Conservation (phyloP, 2,113 vertebrate genomes). For the Dermatemys mawii region DNA sequence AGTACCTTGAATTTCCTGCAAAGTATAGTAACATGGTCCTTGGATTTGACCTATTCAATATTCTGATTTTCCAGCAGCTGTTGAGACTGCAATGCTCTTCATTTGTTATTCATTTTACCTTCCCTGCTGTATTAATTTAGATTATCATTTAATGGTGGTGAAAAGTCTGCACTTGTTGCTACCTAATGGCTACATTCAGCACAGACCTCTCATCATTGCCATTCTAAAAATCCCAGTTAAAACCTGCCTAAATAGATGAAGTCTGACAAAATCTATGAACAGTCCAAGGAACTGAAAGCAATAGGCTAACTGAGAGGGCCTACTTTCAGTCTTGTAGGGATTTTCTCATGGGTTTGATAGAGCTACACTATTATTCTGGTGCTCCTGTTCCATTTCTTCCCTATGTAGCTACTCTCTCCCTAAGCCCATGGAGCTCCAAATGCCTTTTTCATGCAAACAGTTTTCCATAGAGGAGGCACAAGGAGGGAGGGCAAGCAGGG, state of each 20-base stretch:
- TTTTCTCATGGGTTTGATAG: background rate
- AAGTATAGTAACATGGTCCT: background rate
- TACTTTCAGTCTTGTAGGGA: background rate
- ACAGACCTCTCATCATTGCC: background rate
- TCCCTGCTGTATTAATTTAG: conserved; percentile 51
- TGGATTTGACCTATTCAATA: background rate
- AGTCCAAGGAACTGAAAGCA: background rate
- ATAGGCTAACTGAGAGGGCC: background rate
- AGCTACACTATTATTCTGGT: background rate
- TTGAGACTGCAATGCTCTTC: conserved; percentile 19
- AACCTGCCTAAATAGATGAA: background rate
- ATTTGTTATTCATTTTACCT: conserved; percentile 50
- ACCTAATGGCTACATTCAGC: background rate
- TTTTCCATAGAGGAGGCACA: background rate
- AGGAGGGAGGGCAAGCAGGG: too few relatives aligned
- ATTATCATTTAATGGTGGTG: conserved; percentile 56
- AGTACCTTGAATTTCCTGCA: background rate
- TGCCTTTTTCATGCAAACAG: background rate
- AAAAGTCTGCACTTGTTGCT: conserved; percentile 29
- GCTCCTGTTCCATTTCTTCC: background rate
- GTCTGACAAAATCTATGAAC: background rate
- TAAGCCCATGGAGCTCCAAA: background rate
- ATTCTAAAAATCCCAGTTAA: conserved; percentile 33
- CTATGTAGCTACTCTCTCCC: background rate
- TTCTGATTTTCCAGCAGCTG: conserved; percentile 51